Conservation (phyloP, 1,140 invertebrate species). For the Muscidifurax raptorellus region DNA sequence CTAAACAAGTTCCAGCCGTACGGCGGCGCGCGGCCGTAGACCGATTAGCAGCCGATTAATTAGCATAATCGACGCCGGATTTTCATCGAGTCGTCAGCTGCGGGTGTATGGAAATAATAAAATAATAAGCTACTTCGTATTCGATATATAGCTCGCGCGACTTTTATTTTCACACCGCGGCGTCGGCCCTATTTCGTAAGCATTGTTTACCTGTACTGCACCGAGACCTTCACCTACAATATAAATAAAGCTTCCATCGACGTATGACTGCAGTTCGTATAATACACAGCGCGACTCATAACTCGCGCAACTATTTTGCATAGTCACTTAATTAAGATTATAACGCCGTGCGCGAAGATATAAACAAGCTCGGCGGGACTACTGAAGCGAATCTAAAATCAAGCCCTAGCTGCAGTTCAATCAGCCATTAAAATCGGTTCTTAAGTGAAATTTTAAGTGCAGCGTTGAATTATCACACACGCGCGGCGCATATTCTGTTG, state of each 20-base stretch:
- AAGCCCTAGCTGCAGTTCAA: constrained; percentile 5
- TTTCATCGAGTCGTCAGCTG: constrained; percentile 48
- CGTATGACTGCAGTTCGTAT: not conserved
- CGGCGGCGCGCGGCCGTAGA: constrained; percentile 41
- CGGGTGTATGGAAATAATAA: not conserved
- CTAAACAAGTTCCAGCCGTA: constrained; percentile 44
- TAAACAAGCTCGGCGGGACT: constrained; percentile 10
- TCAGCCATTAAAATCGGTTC: constrained; percentile 22
- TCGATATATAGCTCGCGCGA: not conserved
- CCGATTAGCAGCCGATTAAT: constrained; percentile 66
- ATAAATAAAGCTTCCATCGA: not conserved
- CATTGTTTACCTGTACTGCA: no score
- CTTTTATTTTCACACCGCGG: not conserved
- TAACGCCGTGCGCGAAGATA: constrained; percentile 2
- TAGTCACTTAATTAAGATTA: constrained; percentile 45
- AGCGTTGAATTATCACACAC: constrained; percentile 12
- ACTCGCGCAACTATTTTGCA: constrained; percentile 19
- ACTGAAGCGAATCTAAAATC: constrained; percentile 23
- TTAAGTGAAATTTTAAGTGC: constrained; percentile 14
- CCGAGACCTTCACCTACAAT: not conserved
- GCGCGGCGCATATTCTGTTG: not conserved
- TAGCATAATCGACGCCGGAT: constrained; percentile 66
- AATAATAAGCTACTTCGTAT: not conserved
- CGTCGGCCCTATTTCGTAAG: not conserved
- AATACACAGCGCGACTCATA: not conserved